phyloP scores from a whole-genome alignment of 2,888 invertebrate genomes.

The Ophion ellenae region DNA sequence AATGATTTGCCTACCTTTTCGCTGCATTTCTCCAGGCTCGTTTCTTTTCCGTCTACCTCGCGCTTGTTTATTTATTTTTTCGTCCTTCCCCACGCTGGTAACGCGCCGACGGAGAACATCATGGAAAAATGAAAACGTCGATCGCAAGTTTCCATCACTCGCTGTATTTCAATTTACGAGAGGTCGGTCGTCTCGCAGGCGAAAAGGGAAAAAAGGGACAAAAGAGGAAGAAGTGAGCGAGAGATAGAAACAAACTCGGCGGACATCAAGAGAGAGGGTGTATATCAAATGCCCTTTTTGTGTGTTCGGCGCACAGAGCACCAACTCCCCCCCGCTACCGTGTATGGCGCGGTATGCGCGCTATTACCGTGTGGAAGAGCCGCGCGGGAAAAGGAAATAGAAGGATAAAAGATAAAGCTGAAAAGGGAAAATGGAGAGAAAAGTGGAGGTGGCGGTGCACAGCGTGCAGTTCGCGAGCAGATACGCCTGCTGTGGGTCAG shows the following conservation, averaged over 20 bases:
- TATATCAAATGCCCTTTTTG: conserved; percentile 43
- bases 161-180: conserved; percentile 42
- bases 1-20: not conserved
- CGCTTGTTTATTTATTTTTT: not conserved
- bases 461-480: not conserved
- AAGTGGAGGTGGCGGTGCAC: not conserved
- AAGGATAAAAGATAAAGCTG: conserved; percentile 47
- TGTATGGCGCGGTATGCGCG: conserved; percentile 4
- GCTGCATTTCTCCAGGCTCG: not conserved
- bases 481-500: conserved; percentile 25
- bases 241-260: conserved; percentile 45
- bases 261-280: conserved; percentile 11
- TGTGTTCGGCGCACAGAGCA: conserved; percentile 3
- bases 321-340: not conserved
- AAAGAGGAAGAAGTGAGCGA: not conserved
- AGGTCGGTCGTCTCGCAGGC: conserved; percentile 15
- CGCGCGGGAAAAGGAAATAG: conserved; percentile 30
- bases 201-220: not conserved
- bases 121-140: conserved; percentile 39
- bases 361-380: conserved; percentile 12
- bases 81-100: not conserved
- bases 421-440: conserved; percentile 47
- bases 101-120: conserved; percentile 6
- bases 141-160: conserved; percentile 17
- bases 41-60: not conserved